Percentiles rank a stretch among this genome's conserved stretches.
phyloP scores from a whole-genome alignment of 2,797 vertebrate species.

The Brachyalestes nurse region DNA sequence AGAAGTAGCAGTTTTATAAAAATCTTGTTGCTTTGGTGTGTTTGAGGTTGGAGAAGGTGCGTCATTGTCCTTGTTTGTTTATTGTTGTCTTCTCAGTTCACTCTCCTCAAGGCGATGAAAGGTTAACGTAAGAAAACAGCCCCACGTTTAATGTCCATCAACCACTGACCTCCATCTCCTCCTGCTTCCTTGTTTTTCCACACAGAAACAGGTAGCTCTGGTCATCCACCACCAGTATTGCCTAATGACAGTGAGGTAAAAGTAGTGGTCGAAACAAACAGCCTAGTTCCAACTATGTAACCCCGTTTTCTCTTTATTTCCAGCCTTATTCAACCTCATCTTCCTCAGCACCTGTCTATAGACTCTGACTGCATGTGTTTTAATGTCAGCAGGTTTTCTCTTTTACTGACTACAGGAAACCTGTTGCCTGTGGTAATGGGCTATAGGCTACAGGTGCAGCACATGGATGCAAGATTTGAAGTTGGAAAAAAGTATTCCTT shows the following conservation, averaged over 20 bases:
- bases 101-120: not conserved
- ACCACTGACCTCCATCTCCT: slow-evolving; percentile 4
- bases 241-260: not conserved
- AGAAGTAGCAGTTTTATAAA: not conserved
- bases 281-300: not conserved
- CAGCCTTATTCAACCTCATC: not conserved
- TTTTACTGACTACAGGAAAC: not conserved
- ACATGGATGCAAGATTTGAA: not conserved
- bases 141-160: not conserved
- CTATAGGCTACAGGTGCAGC: no score
- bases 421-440: no score
- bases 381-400: no score
- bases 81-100: slow-evolving; percentile 6
- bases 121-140: not conserved
- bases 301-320: no score
- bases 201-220: not conserved
- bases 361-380: not conserved
- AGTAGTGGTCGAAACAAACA: not conserved
- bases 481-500: not conserved
- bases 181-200: not conserved
- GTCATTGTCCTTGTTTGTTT: slow-evolving; percentile 4
- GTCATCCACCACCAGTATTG: slow-evolving; percentile 6
- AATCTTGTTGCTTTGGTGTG: not conserved
- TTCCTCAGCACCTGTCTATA: not conserved
- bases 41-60: not conserved